These are phyloP conservation scores for Cancer borealis DNA, from an alignment of 2,888 invertebrate species.

Conservation along the genomic window DNA sequence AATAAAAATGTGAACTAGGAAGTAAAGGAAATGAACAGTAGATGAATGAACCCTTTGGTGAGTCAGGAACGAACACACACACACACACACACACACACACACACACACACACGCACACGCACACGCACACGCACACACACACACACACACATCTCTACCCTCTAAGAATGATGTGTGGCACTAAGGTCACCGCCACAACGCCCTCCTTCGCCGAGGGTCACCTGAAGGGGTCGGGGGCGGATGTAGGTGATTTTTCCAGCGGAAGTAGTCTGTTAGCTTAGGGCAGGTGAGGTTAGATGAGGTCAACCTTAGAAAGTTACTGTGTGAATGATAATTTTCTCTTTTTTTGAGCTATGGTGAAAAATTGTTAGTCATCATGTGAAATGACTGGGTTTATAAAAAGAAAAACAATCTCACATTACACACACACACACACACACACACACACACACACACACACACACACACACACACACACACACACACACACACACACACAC, in stretches of 20 bases:
- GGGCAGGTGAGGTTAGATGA: neutral
- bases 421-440: neutral
- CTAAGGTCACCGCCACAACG: neutral
- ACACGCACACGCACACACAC: neutral
- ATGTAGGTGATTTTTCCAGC: neutral
- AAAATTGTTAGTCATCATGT: neutral
- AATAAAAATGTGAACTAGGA: neutral
- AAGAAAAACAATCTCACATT: too few species aligned
- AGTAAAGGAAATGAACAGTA: neutral
- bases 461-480: neutral
- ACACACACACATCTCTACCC: neutral
- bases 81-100: constrained; percentile 14
- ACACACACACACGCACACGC: constrained; percentile 15
- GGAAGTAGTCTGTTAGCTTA: neutral
- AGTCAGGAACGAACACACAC: neutral
- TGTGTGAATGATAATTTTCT: neutral
- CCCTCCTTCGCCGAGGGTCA: neutral
- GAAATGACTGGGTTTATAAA: neutral
- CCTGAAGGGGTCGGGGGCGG: neutral
- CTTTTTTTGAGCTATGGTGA: neutral
- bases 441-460: constrained; percentile 17
- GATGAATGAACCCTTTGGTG: neutral
- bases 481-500: constrained; percentile 39
- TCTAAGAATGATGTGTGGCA: neutral
- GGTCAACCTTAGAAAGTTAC: neutral